These are phyloP conservation scores for Neotoma lepida DNA, from an alignment of 2,113 vertebrate genomes.

Conservation along the genomic window DNA sequence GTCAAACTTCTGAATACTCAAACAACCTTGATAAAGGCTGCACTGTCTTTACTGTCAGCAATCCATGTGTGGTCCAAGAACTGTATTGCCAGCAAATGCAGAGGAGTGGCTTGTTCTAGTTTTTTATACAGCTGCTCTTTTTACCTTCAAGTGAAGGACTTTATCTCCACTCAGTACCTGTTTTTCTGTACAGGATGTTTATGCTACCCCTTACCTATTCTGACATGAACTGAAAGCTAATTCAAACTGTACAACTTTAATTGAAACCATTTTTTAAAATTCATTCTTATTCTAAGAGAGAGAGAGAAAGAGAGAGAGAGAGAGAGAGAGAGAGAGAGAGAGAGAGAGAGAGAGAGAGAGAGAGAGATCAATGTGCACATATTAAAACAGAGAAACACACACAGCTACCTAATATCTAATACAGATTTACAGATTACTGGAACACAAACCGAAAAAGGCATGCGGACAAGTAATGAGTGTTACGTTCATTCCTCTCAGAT, in stretches of 20 bases:
- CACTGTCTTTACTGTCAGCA: constrained; percentile 52
- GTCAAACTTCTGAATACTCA: constrained; percentile 67
- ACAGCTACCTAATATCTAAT: constrained; percentile 25
- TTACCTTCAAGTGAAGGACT: constrained; percentile 64
- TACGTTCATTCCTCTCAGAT: constrained; percentile 69
- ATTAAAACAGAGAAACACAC: constrained; percentile 60
- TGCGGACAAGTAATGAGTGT: constrained; percentile 69
- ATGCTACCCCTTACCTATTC: constrained; percentile 22
- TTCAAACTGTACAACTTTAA: constrained; percentile 56
- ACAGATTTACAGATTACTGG: constrained; percentile 37
- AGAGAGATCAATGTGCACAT: not conserved
- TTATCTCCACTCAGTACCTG: constrained; percentile 48
- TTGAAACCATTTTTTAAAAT: constrained; percentile 58
- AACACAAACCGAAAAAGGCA: constrained; percentile 70
- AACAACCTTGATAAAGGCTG: constrained; percentile 53
- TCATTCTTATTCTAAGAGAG: constrained; percentile 43
- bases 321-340: not conserved
- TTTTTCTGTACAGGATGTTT: constrained; percentile 41
- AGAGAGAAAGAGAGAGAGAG: not conserved
- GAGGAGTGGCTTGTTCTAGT: constrained; percentile 60
- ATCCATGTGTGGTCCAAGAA: constrained; percentile 61
- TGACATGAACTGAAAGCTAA: constrained; percentile 56
- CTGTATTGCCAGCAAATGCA: constrained; percentile 51
- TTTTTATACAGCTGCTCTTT: constrained; percentile 65
- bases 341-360: not conserved